Evolutionary conservation across 2,797 vertebrate genomes (phyloP).

Genomic region (Acanthopagrus latus): DNA sequence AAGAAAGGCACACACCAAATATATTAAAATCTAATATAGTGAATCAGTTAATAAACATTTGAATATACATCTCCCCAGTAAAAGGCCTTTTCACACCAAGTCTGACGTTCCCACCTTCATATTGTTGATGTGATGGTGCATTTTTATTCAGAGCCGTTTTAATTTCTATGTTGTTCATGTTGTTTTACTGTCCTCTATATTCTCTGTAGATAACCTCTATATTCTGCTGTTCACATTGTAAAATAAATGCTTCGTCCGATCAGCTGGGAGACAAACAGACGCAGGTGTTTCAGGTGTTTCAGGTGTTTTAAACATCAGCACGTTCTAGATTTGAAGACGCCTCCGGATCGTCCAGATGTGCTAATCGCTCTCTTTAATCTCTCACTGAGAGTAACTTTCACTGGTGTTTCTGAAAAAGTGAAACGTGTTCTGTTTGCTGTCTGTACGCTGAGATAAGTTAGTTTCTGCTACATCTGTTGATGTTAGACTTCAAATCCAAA

Average conservation of each 20-base stretch:
- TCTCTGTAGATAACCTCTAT: too few relatives aligned
- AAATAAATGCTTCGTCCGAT: neutral
- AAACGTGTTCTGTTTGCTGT: constrained; percentile 3
- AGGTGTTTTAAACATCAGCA: neutral
- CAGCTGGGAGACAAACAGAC: neutral
- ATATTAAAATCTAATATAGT: constrained; percentile 57
- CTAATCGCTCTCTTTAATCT: neutral
- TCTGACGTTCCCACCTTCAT: neutral
- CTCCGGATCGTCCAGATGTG: neutral
- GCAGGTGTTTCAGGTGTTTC: neutral
- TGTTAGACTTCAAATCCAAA: neutral
- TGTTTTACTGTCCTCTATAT: neutral
- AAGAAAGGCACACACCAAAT: constrained; percentile 44
- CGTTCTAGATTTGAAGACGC: neutral
- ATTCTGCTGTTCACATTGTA: neutral
- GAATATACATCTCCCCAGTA: constrained; percentile 28
- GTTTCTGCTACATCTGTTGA: neutral
- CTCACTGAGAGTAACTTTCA: constrained; percentile 24
- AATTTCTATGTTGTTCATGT: neutral
- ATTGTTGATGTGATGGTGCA: neutral
- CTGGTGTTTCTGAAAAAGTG: constrained; percentile 27
- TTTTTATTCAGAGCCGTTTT: neutral
- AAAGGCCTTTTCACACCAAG: constrained; percentile 54
- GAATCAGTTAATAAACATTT: constrained; percentile 60
- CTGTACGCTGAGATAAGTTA: neutral